Conservation (phyloP, 2,888 invertebrate species). For the Anthophora plumipes region DNA sequence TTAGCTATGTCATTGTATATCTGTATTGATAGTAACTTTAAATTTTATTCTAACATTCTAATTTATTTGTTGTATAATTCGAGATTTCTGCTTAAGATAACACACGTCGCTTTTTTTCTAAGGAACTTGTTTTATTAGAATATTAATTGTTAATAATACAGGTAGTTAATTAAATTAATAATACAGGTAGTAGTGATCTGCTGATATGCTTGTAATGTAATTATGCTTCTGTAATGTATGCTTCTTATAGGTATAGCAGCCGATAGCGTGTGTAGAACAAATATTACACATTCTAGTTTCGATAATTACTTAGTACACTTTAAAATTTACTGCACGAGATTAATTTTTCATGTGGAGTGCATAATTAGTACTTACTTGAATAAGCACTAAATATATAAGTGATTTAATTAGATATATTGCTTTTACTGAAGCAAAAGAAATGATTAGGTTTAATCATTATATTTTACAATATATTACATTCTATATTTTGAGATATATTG, state of each 20-base stretch:
- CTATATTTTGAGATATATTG: neutral
- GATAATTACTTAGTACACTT: neutral
- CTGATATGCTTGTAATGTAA: slow-evolving; percentile 27
- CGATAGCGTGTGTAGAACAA: slow-evolving; percentile 6
- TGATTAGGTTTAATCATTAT: neutral
- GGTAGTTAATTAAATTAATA: slow-evolving; percentile 25
- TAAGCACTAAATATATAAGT: neutral
- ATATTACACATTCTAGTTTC: neutral
- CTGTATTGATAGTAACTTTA: neutral
- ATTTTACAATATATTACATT: neutral
- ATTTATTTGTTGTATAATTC: slow-evolving; percentile 25
- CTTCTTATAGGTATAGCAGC: slow-evolving; percentile 46
- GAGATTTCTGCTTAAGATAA: slow-evolving; percentile 5
- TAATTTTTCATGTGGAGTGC: neutral
- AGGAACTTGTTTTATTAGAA: slow-evolving; percentile 15
- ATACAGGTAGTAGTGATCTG: slow-evolving; percentile 21
- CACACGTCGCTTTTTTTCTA: neutral
- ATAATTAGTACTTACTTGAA: neutral
- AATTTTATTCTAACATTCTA: slow-evolving; percentile 2
- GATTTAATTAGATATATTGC: neutral
- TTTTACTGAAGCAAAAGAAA: neutral
- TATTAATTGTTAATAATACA: slow-evolving; percentile 20
- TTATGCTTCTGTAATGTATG: slow-evolving; percentile 46
- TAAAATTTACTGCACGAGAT: slow-evolving; percentile 43
- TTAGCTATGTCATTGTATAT: slow-evolving; percentile 7